Base-by-base conservation (phyloP, 2,797 vertebrate species). In the Amniataba percoides region DNA sequence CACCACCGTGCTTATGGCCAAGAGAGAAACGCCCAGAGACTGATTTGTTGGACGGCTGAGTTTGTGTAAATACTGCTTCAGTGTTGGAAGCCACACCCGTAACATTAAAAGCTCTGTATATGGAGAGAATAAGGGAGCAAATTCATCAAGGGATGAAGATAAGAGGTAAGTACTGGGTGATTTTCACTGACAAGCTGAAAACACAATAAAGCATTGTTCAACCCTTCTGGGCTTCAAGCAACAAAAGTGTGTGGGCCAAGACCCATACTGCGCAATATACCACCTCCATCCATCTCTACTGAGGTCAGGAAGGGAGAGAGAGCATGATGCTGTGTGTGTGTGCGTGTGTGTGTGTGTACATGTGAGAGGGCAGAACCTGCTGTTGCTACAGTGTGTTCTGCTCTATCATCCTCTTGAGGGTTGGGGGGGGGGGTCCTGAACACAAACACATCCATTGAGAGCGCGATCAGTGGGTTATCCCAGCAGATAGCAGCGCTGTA, bases 401-500 rank as follows among this genome's bases (percentile, higher is more conserved):
- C 72, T 57, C 64, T 78, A 69, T 73, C 49, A 46, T 74, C 60
- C 77, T 82, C 55, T 62, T 0, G 69, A n/a, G 15, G 69, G 82
- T 80, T 69, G 27, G 27, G 27, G 27, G 2, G 27, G 27, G 27
- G 27, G 27, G 27, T 31, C 27, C 27, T 21, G 31, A 75, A 75
- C 64, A 90, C 84, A 86, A 84, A 78, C 56, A 16, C n/a, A 5
- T 40, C 61, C 62, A 85, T 82, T 90, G 84, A 87, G 60, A 78
- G 46, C 71, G 65, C 14, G 40, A 84, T 72, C 65, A 65, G 56
- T 64, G 68, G 77, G 74, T 84, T 68, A 80, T 81, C 82, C 81
- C 78, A 61, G 63, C 42, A 82, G 72, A 90, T 40, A 58, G 57
- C 71, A 72, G 67, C 14, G 5, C 40, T 34, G 60, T 43, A 52